A percentile compares a stretch with the other conserved stretches of the same genome.
Conservation (phyloP, 2,113 vertebrate genomes). For the Cygnus buccinator region DNA sequence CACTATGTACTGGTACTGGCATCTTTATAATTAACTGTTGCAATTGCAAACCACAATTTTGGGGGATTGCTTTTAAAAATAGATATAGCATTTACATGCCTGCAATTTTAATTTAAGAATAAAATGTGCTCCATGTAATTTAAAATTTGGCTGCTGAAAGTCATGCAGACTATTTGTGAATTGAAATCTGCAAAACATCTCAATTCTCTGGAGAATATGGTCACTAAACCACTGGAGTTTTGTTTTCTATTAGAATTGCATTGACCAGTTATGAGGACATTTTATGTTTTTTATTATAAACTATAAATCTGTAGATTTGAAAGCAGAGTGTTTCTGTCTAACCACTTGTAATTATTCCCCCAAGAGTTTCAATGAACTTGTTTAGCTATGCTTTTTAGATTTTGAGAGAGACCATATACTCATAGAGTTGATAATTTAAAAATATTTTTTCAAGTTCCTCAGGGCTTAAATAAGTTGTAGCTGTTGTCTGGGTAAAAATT, state of each 20-base stretch:
- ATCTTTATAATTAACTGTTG: slow-evolving; percentile 73
- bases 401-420: slow-evolving; percentile 25
- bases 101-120: slow-evolving; percentile 81
- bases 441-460: neutral
- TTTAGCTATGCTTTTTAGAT: slow-evolving; percentile 51
- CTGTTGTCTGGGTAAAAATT: slow-evolving; percentile 6
- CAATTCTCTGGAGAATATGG: slow-evolving; percentile 23
- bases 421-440: slow-evolving; percentile 12
- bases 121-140: slow-evolving; percentile 76
- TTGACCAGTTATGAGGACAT: slow-evolving; percentile 33
- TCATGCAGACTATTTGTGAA: slow-evolving; percentile 75
- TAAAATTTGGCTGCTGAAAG: slow-evolving; percentile 76
- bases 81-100: slow-evolving; percentile 71
- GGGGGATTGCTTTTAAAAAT: slow-evolving; percentile 75
- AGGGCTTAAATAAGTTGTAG: neutral
- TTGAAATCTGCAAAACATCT: slow-evolving; percentile 68
- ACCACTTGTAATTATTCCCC: slow-evolving; percentile 50
- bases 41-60: slow-evolving; percentile 75
- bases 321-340: slow-evolving; percentile 50
- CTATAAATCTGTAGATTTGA: slow-evolving; percentile 62
- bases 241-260: slow-evolving; percentile 50
- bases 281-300: slow-evolving; percentile 52
- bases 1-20: slow-evolving; percentile 53
- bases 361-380: slow-evolving; percentile 38
- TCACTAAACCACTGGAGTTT: slow-evolving; percentile 53